phyloP scores from a whole-genome alignment of 2,797 vertebrate species.

The Borostomias antarcticus region DNA sequence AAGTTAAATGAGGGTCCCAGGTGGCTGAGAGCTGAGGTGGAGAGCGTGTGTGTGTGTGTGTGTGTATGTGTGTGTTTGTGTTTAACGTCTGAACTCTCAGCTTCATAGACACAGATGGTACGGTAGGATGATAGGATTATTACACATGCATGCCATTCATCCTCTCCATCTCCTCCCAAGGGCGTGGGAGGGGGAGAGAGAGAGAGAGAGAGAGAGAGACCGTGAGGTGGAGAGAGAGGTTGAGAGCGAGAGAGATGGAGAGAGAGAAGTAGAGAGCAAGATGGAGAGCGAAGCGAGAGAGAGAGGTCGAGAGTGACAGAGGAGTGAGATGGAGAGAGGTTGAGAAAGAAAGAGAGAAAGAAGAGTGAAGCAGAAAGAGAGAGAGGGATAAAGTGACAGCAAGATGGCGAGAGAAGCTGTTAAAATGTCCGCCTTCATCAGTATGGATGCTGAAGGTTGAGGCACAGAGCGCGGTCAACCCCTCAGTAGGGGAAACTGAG shows the following conservation, averaged over 20 bases:
- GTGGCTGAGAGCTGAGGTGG: constrained; percentile 39
- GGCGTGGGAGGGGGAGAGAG: constrained; percentile 18
- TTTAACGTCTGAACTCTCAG: constrained; percentile 6
- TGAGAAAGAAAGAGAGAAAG: background rate
- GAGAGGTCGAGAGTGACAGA: no score
- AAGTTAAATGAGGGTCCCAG: constrained; percentile 77
- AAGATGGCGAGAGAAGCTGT: no score
- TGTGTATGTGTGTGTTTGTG: constrained; percentile 8
- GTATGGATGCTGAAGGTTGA: no score
- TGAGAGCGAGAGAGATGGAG: background rate
- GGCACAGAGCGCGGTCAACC: no score
- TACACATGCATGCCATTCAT: constrained; percentile 55
- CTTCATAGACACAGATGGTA: constrained; percentile 69
- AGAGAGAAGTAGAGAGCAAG: no score
- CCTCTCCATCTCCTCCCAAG: constrained; percentile 17
- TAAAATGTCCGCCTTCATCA: no score
- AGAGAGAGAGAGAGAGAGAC: constrained; percentile 12
- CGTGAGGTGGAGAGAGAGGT: background rate
- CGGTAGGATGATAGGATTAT: no score
- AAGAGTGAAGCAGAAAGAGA: background rate
- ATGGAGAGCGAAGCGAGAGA: no score
- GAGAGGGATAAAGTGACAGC: background rate
- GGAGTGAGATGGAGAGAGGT: no score
- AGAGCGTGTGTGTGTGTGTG: background rate
- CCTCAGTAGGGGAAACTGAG: no score